Percentiles rank a stretch among this genome's conserved stretches.
Evolutionary conservation across 2,888 invertebrate genomes (phyloP).

Genomic region (Drosophila ustulata): DNA sequence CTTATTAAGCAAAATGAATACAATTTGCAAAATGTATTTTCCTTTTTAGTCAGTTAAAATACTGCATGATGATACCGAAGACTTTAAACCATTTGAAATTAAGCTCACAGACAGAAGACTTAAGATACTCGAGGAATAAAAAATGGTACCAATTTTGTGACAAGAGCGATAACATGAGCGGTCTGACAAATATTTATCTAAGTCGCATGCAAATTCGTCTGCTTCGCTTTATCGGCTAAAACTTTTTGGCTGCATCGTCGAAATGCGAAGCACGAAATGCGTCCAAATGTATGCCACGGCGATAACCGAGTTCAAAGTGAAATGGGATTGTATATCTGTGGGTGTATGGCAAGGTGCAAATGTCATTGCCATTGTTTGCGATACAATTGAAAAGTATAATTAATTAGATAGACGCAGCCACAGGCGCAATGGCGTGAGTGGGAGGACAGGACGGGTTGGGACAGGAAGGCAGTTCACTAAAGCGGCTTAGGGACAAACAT

Average conservation of each 20-base stretch:
- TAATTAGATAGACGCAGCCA: slow-evolving; percentile 66
- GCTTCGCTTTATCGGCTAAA: slow-evolving; percentile 5
- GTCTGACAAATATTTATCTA: slow-evolving; percentile 56
- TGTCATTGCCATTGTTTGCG: slow-evolving; percentile 74
- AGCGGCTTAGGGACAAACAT: slow-evolving; percentile 46
- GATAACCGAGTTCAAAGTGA: slow-evolving; percentile 58
- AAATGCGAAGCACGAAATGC: slow-evolving; percentile 3
- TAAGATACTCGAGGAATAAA: slow-evolving; percentile 22
- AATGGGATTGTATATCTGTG: slow-evolving; percentile 36
- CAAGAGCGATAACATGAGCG: slow-evolving; percentile 45
- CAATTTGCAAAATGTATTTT: background rate
- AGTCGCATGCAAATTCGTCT: slow-evolving; percentile 53
- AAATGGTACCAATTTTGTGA: slow-evolving; percentile 19
- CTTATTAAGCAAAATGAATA: no score
- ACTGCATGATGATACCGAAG: background rate
- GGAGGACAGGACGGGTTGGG: background rate
- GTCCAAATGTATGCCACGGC: slow-evolving; percentile 56
- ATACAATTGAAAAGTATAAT: slow-evolving; percentile 78
- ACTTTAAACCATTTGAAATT: background rate
- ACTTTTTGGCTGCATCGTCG: slow-evolving; percentile 49
- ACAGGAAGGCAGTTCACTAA: slow-evolving; percentile 30
- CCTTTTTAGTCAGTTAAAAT: background rate
- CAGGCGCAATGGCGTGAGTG: slow-evolving; percentile 2
- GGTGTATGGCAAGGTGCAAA: slow-evolving; percentile 40
- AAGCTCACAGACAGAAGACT: background rate